Evolutionary conservation across 2,113 vertebrate species (phyloP), one percentile per base, ranked within the genome.

Genomic region (Pseudopodoces humilis): DNA sequence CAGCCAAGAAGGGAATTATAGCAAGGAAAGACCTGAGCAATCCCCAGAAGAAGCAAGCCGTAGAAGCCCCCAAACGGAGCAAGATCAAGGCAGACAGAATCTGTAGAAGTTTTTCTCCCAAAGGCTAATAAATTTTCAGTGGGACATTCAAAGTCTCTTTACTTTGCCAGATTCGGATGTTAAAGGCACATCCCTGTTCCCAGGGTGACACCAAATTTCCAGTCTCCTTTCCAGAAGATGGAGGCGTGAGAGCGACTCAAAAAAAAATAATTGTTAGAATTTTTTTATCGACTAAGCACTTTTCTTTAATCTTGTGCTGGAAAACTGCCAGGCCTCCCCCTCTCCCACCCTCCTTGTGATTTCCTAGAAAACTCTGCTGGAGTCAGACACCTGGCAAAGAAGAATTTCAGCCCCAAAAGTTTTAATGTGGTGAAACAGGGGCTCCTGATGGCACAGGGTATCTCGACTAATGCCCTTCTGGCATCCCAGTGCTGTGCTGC

Each of bases 231-330:
- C 88, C 83, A 92, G 72, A 71, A 64, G 64, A 85, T 85, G 91
- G 71, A 92, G 70, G 81, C 9, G 1, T 82, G 52, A 91, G 55
- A 94, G 28, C 3, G 1, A 37, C 71, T 90, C 35, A 30, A 56
- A 78, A 69, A 69, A 72, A 88, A 86, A 88, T 4, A 82, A 89
- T 64, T 31, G 47, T 92, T 86, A 78, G 60, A 86, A 78, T 84
- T 95, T 87, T 86, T 78, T 37, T 58, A 92, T 86, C 22, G 1
- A 56, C 68, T 83, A 92, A 94, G 90, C 92, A 92, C 79, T 96
- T 95, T 95, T 88, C 93, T 94, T 64, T 96, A 93, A 92, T 94
- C 85, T 90, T 60, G 15, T 53, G 46, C 17, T 94, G 92, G 80
- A 88, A 94, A 86, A 19, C 18, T 0, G 7, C 94, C 90, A 93